Evolutionary conservation across 2,888 invertebrate species (phyloP).

Genomic region (Callyntrura guangdongensis): DNA sequence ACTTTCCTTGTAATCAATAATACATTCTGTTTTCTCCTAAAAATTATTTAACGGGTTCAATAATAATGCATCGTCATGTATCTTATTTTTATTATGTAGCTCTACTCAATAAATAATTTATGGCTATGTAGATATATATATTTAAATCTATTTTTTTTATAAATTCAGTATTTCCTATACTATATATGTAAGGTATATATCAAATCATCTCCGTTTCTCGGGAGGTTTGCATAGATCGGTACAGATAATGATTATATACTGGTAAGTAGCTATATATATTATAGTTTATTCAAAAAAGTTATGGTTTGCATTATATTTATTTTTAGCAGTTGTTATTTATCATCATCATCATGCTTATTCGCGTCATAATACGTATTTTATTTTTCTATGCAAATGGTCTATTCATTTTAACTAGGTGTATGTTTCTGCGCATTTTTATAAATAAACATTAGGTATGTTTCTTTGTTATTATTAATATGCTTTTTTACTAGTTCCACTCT

Average conservation of each 20-base stretch:
- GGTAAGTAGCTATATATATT: background rate
- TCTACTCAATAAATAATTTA: background rate
- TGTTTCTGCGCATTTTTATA: background rate
- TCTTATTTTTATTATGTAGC: conserved; percentile 18
- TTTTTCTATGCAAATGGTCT: conserved; percentile 10
- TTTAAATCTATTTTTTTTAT: conserved; percentile 21
- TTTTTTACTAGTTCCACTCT: conserved; percentile 39
- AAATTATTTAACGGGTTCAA: conserved; percentile 41
- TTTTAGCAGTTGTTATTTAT: background rate
- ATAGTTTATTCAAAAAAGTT: conserved; percentile 54
- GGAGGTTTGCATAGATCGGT: conserved; percentile 67
- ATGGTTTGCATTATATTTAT: conserved; percentile 13
- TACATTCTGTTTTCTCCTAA: conserved; percentile 31
- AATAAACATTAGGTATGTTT: conserved; percentile 4
- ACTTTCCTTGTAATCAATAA: conserved; percentile 30
- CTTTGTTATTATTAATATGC: conserved; percentile 3
- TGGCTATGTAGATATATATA: too few species aligned
- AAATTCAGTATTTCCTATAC: conserved; percentile 18
- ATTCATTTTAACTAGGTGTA: conserved; percentile 10
- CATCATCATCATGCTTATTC: conserved; percentile 29
- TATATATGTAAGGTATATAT: conserved; percentile 36
- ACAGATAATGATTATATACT: background rate
- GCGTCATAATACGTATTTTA: conserved; percentile 22
- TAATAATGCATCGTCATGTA: background rate
- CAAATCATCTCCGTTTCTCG: conserved; percentile 73